Evolutionary conservation across 2,113 vertebrate species (phyloP).

Genomic region (Oncorhynchus clarkii): DNA sequence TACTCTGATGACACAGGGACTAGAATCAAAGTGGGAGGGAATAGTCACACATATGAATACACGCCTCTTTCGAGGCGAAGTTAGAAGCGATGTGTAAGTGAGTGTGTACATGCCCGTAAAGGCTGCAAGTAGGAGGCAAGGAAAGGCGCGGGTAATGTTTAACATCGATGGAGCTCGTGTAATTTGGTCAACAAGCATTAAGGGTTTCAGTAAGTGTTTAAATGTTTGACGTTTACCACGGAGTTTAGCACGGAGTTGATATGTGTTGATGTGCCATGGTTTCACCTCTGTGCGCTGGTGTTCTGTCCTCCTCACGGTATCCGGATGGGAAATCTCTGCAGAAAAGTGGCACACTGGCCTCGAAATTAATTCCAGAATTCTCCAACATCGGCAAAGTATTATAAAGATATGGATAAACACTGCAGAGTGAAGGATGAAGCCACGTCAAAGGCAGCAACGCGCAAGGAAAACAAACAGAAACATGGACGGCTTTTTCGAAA

Average conservation of each 20-base stretch:
- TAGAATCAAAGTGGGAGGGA: conserved; percentile 42
- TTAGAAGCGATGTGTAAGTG: conserved; percentile 32
- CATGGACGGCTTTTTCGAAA: conserved; percentile 57
- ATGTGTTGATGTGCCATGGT: conserved; percentile 54
- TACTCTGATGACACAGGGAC: not conserved
- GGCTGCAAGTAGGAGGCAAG: conserved; percentile 25
- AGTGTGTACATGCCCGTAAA: conserved; percentile 19
- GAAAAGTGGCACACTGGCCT: conserved; percentile 39
- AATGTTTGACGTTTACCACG: conserved; percentile 30
- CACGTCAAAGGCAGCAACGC: conserved; percentile 63
- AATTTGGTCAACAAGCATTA: conserved; percentile 8
- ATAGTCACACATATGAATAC: conserved; percentile 23
- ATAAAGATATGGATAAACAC: conserved; percentile 66
- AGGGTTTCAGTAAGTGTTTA: conserved; percentile 18
- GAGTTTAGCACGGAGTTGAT: conserved; percentile 28
- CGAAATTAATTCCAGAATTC: conserved; percentile 23
- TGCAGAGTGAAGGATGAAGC: conserved; percentile 55
- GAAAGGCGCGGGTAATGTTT: conserved; percentile 16
- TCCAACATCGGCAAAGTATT: not conserved
- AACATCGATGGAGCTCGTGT: conserved; percentile 26
- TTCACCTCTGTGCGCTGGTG: conserved; percentile 37
- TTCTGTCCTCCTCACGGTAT: conserved; percentile 38
- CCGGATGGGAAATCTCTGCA: conserved; percentile 31
- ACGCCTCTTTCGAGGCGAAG: conserved; percentile 28
- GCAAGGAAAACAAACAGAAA: conserved; percentile 68